Evolutionary conservation across 2,797 vertebrate genomes (phyloP), one percentile per base, ranked within the genome.

Genomic region (Triplophysa bombifrons): DNA sequence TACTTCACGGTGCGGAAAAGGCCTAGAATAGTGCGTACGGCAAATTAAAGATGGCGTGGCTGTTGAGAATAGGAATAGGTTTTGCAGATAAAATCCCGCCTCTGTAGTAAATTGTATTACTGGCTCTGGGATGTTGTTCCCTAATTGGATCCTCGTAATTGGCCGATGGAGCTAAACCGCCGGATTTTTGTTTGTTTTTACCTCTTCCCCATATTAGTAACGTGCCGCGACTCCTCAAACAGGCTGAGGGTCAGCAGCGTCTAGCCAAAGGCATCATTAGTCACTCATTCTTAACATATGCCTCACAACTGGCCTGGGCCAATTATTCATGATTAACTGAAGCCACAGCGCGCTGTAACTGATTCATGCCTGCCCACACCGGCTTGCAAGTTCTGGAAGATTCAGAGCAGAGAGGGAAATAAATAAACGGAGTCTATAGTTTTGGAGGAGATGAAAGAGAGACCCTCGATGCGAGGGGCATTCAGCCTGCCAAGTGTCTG

Each of bases 141-240:
- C 82, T 87, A 87, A 88, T 84, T 87, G 85, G 85, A 86, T 85
- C 80, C 79, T 84, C 84, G 82, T 84, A 86, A 88, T 85, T 87
- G 84, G 85, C 78, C 68, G 51, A 76, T 84, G 75, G 76, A 84
- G 85, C 84, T 84, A 82, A 88, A 86, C 84, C 84, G 80, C 76
- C 82, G 80, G 87, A 86, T 84, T 86, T 83, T 76, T 84, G 85
- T 88, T 86, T 86, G 87, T 88, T 85, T 88, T 81, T 85, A 85
- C 82, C 76, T 81, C 82, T 80, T 61, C 75, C 61, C 80, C 70
- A 84, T 83, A 86, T 86, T 85, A 85, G 84, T 84, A 82, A 85
- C 78, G 80, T 86, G 85, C 82, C 75, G 74, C 72, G 84, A 88
- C 76, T 86, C 79, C 76, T 80, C 66, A 81, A 85, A 78, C 80